Evolutionary conservation across 2,113 vertebrate genomes (phyloP), one percentile per base, ranked within the genome.

Genomic region (Bambusicola thoracicus): DNA sequence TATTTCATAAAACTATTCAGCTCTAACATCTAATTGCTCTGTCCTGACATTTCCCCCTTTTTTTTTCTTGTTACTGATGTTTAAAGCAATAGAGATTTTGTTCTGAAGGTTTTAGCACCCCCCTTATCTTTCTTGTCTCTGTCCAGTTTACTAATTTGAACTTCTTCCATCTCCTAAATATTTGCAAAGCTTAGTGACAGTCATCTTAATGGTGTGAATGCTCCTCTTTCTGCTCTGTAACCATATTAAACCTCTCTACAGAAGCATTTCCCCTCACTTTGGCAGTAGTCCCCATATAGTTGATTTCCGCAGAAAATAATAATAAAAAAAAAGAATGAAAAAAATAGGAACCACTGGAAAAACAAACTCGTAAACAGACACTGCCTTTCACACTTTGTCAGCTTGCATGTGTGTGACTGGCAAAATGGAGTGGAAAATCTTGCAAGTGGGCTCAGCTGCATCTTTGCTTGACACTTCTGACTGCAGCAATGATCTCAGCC

Each of bases 331-430:
- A 86, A 56, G 30, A 56, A 56, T 10, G 10, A 51, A 13, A 36
- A 14, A 19, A 15, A 38, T 8, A 43, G 29, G 85, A 93, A 91
- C 73, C 66, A 68, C 87, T 81, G 92, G 91, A 74, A 94, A 83
- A 82, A 87, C 9, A 63, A 91, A 91, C 85, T 77, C 67, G 68
- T 74, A 91, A 95, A 91, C 90, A 94, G 91, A 75, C 58, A 61
- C 36, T 88, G 85, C 56, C 93, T 83, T 92, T 95, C 94, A 92
- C 91, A 90, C 93, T 65, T 78, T 90, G 94, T 94, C 93, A 94
- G 65, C 61, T 22, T 56, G 69, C 41, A 29, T 72, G 79, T 72
- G 85, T 85, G 79, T 72, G 85, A 81, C 73, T 83, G 43, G 70
- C 53, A 78, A 88, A 92, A 89, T 6, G 46, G 87, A 94, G 79